Evolutionary conservation across 2,113 vertebrate genomes (phyloP).

Genomic region (Cacatua alba): DNA sequence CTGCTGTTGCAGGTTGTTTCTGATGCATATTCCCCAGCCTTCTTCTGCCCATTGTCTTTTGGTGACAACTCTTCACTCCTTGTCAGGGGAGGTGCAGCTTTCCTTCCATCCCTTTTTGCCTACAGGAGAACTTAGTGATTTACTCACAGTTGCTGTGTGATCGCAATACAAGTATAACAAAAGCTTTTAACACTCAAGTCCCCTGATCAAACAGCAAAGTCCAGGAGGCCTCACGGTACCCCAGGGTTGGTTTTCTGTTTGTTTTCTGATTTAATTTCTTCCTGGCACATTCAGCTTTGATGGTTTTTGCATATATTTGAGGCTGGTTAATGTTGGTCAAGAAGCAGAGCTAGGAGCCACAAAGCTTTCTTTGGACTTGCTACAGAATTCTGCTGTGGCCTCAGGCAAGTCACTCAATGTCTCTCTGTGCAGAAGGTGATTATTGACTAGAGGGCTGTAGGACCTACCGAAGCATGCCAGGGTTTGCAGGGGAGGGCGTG

Average conservation of each 20-base stretch:
- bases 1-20: slow-evolving; percentile 42
- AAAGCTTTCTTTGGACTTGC: slow-evolving; percentile 59
- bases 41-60: slow-evolving; percentile 33
- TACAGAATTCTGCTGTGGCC: slow-evolving; percentile 61
- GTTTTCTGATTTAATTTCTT: slow-evolving; percentile 58
- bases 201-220: slow-evolving; percentile 47
- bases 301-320: slow-evolving; percentile 46
- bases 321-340: slow-evolving; percentile 53
- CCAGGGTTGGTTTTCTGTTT: neutral
- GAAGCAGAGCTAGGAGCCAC: slow-evolving; percentile 49
- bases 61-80: slow-evolving; percentile 48
- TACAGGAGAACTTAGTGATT: neutral
- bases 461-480: slow-evolving; percentile 66
- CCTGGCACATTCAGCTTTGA: slow-evolving; percentile 37
- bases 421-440: slow-evolving; percentile 46
- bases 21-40: neutral
- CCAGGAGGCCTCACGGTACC: neutral
- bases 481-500: slow-evolving; percentile 58
- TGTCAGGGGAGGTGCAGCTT: slow-evolving; percentile 8
- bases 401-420: slow-evolving; percentile 60
- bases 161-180: slow-evolving; percentile 4
- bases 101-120: slow-evolving; percentile 17
- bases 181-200: slow-evolving; percentile 60
- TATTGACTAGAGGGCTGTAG: slow-evolving; percentile 56
- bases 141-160: neutral